These are phyloP conservation scores for Porphyrio hochstetteri DNA, from an alignment of 2,113 vertebrate genomes.

Conservation along the genomic window DNA sequence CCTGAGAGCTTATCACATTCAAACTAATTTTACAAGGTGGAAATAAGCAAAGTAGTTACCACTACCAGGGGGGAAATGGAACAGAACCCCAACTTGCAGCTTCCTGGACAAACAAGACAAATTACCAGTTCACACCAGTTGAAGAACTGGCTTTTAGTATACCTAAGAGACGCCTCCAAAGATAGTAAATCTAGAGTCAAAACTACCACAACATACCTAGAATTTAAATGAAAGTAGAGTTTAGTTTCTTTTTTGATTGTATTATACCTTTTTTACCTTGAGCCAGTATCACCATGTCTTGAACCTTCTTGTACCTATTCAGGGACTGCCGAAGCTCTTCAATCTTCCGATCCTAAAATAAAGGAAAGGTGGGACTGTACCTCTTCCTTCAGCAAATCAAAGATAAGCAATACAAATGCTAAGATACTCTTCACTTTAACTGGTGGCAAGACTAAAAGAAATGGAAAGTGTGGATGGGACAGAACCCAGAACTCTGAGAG, in stretches of 20 bases:
- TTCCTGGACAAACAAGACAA: neutral
- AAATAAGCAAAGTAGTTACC: neutral
- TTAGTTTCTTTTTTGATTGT: neutral
- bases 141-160: neutral
- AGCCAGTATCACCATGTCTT: conserved; percentile 88
- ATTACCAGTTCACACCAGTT: neutral
- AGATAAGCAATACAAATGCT: neutral
- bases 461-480: neutral
- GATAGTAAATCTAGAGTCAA: neutral
- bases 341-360: conserved; percentile 91
- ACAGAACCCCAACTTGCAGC: neutral
- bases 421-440: neutral
- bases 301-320: conserved; percentile 92
- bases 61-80: neutral
- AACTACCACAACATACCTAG: neutral
- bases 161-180: neutral
- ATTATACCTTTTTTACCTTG: conserved; percentile 89
- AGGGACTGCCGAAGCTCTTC: conserved; percentile 93
- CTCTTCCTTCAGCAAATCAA: neutral
- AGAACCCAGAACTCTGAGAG: neutral
- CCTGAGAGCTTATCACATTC: neutral
- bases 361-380: neutral
- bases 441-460: neutral
- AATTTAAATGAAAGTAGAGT: neutral
- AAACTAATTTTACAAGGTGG: neutral